A percentile compares a stretch with the other conserved stretches of the same genome.
Evolutionary conservation across 2,888 invertebrate genomes (phyloP).

Genomic region (Meiosimyza platycephala): DNA sequence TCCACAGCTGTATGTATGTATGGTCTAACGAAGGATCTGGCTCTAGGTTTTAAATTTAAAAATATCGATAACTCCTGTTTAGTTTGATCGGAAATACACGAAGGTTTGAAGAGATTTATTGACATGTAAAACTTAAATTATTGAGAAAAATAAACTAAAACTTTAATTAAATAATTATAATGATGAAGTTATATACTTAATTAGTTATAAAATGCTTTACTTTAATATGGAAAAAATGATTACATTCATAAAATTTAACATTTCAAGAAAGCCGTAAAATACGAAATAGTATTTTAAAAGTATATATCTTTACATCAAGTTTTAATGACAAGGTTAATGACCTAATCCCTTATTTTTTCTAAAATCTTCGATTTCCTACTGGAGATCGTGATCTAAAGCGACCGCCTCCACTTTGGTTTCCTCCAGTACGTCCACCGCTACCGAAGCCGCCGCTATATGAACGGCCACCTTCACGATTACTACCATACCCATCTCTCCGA

Average conservation of each 20-base stretch:
- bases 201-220: no score
- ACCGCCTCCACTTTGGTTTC: slow-evolving; percentile 57
- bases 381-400: slow-evolving; percentile 66
- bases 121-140: neutral
- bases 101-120: no score
- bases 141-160: neutral
- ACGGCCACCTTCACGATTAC: slow-evolving; percentile 62
- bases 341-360: slow-evolving; percentile 19
- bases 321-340: no score
- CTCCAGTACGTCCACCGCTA: slow-evolving; percentile 65
- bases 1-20: no score
- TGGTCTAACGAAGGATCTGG: no score
- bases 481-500: slow-evolving; percentile 44
- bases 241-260: no score
- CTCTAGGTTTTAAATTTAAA: neutral
- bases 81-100: no score
- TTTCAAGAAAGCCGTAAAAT: no score
- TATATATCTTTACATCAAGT: no score
- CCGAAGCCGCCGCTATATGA: slow-evolving; percentile 66
- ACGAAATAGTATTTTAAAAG: no score
- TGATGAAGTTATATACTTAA: no score
- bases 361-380: slow-evolving; percentile 53
- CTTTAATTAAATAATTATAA: neutral
- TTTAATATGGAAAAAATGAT: no score
- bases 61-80: neutral